These are phyloP conservation scores for Microplitis mediator DNA, from an alignment of 1,140 invertebrate species.

Conservation along the genomic window DNA sequence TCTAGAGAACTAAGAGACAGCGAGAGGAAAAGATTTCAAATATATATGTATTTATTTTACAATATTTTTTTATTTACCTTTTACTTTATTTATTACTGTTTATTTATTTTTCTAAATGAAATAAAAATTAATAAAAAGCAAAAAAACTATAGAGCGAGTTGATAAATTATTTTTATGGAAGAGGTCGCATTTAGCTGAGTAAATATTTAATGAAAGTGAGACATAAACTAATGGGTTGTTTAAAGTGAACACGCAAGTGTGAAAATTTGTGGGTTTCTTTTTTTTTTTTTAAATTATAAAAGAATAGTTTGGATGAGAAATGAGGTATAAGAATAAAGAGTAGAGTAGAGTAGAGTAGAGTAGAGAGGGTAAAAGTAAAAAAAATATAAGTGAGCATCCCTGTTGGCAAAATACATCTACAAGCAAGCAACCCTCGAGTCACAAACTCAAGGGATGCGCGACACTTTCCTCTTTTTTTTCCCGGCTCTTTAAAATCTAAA, in stretches of 20 bases:
- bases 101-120: too few species aligned
- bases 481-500: not conserved
- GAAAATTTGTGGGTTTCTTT: slow-evolving; percentile 10
- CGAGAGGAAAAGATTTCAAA: not conserved
- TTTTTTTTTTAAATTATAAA: not conserved
- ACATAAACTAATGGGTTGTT: not conserved
- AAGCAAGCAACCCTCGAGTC: slow-evolving; percentile 3
- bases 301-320: not conserved
- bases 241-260: not conserved
- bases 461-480: slow-evolving; percentile 10
- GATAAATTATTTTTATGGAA: not conserved
- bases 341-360: not conserved
- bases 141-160: not conserved
- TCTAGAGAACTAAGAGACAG: not conserved
- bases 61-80: too few species aligned
- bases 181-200: not conserved
- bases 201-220: not conserved
- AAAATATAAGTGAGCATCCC: not conserved
- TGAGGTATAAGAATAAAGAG: not conserved
- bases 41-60: not conserved
- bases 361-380: not conserved
- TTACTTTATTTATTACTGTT: too few species aligned
- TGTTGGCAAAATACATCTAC: slow-evolving; percentile 26
- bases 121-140: too few species aligned
- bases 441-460: slow-evolving; percentile 4